These are phyloP conservation scores for Mobula birostris DNA, from an alignment of 2,113 vertebrate genomes.

Conservation along the genomic window DNA sequence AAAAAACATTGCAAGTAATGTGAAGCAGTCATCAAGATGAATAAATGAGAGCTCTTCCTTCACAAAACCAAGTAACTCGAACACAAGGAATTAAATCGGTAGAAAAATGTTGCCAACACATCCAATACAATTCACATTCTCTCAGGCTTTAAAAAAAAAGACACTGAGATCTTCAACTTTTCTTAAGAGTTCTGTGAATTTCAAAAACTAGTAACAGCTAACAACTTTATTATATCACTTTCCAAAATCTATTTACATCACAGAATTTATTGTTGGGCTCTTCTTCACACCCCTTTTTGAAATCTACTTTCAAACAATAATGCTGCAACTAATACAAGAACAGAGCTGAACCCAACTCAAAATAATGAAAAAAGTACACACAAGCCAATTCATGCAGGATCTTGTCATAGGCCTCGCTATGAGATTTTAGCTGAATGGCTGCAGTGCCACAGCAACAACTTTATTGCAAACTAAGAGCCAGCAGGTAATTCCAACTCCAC, in stretches of 20 bases:
- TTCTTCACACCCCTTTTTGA: neutral
- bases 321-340: neutral
- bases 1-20: neutral
- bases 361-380: neutral
- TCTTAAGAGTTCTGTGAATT: neutral
- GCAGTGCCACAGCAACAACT: constrained; percentile 79
- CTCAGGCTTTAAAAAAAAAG: neutral
- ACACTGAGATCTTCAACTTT: neutral
- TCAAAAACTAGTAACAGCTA: neutral
- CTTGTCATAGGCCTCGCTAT: too few species aligned
- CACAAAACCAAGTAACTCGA: neutral
- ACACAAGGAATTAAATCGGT: neutral
- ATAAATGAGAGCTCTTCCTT: neutral
- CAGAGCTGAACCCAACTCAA: neutral
- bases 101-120: neutral
- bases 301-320: neutral
- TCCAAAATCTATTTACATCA: neutral
- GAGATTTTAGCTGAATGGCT: constrained; percentile 70
- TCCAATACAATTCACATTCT: neutral
- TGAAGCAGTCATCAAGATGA: neutral
- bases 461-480: constrained; percentile 98
- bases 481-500: constrained; percentile 92
- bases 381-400: neutral
- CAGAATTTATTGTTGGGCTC: neutral
- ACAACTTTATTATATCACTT: neutral